phyloP scores from a whole-genome alignment of 92 coral and sea anemone species.

The Porites lobata region DNA sequence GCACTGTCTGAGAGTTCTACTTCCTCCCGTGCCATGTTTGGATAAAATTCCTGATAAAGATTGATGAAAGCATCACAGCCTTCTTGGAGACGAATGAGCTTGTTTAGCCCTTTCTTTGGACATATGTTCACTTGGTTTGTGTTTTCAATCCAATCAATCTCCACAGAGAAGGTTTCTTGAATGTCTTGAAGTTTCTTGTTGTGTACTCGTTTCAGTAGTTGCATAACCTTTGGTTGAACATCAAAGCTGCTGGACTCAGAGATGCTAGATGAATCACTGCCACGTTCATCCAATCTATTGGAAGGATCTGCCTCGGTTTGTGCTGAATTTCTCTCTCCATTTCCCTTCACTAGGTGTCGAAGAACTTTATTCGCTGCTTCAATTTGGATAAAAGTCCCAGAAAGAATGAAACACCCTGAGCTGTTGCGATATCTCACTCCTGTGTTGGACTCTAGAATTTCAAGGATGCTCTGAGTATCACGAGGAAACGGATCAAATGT shows the following conservation, averaged over 20 bases:
- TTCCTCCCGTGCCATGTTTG: constrained; percentile 18
- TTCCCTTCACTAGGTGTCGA: background rate
- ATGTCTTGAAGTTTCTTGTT: background rate
- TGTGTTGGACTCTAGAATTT: constrained; percentile 30
- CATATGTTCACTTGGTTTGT: background rate
- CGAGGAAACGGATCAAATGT: background rate
- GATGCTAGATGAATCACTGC: background rate
- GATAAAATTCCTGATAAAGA: constrained; percentile 41
- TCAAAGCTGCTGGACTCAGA: constrained; percentile 19
- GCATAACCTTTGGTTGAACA: constrained; percentile 57
- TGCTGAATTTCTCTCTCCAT: background rate
- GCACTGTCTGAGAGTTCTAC: background rate
- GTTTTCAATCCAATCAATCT: constrained; percentile 27
- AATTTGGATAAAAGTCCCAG: constrained; percentile 49
- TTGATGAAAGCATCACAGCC: constrained; percentile 54
- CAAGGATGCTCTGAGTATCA: constrained; percentile 9
- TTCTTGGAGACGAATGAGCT: background rate
- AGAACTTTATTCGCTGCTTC: constrained; percentile 22
- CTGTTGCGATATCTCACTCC: constrained; percentile 39
- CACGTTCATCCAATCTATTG: background rate
- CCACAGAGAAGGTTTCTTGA: constrained; percentile 19
- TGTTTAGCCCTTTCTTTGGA: background rate
- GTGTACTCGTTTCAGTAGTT: constrained; percentile 22
- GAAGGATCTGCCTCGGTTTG: background rate
- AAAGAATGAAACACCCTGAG: constrained; percentile 25